Evolutionary conservation across 2,797 vertebrate species (phyloP), one percentile per base, ranked within the genome.

Genomic region (Hapalemur alaotrensis): DNA sequence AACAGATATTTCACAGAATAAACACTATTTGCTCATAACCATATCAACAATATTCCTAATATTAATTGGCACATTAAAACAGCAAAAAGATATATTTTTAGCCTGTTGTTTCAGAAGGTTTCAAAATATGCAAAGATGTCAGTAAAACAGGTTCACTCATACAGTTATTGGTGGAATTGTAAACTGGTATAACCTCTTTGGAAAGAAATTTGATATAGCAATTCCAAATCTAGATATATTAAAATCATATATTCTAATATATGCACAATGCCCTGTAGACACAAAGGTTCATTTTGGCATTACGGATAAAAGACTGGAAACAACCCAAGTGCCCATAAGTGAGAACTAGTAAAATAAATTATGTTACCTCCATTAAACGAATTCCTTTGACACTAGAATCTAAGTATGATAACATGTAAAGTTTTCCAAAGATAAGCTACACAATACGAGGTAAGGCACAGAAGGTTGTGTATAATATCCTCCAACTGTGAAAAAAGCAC

Each of bases 91-190:
- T 7, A 2, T 46, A 41, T 46, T 63, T 73, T 75, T 46, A 65
- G 12, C 17, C 52, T 81, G 57, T 23, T 35, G 61, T 22, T 79
- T 59, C 5, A 41, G 67, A 67, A 41, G 23, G 10, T 82, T 81
- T 59, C 48, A 22, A 75, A 41, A 76, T 50, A 57, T 22, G 4
- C 17, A 28, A 15, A 59, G 48, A 14, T 32, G 11, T 17, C 11
- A 18, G 22, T 8, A 28, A 43, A 52, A 15, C 18, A 18, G 38
- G 15, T 1, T 69, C 4, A 0, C 23, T 69, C 25, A 1, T 13
- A 23, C 8, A 4, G 2, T 12, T 18, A 0, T 22, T n/a, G 25
- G 5, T 30, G 14, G 41, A 6, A 57, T 59, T 28, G 22, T 11
- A 38, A 41, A 41, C 28, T 32, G 79, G 32, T 23, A 7, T n/a